Conservation (phyloP, 2,888 invertebrate species). For the Eupithecia abbreviata region DNA sequence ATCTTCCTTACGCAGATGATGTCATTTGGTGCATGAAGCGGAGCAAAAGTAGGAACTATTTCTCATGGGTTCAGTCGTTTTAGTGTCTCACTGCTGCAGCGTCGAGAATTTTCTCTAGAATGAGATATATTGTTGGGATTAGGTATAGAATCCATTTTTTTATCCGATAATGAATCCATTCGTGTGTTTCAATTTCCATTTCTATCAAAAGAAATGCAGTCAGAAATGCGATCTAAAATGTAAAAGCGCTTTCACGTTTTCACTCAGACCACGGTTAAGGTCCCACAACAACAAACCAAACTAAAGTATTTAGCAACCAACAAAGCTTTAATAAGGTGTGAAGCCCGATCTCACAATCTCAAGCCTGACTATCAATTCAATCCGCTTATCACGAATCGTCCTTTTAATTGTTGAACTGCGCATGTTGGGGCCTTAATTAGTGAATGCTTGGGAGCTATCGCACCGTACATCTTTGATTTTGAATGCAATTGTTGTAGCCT, state of each 20-base stretch:
- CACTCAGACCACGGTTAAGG: neutral
- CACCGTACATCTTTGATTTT: conserved; percentile 78
- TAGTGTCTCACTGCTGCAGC: neutral
- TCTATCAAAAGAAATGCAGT: neutral
- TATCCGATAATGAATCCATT: neutral
- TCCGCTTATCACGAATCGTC: conserved; percentile 77
- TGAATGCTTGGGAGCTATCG: conserved; percentile 76
- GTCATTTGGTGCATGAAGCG: conserved; percentile 26
- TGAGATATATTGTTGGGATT: neutral
- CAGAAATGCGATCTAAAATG: neutral
- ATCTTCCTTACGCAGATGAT: conserved; percentile 31
- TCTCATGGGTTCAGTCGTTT: conserved; percentile 13
- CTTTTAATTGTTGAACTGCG: conserved; percentile 78
- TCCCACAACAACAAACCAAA: neutral
- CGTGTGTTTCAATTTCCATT: neutral
- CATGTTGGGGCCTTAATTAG: conserved; percentile 81
- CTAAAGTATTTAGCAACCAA: conserved; percentile 15
- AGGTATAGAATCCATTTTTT: neutral
- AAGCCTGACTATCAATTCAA: conserved; percentile 67
- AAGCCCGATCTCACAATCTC: conserved; percentile 71
- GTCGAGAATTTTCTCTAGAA: neutral
- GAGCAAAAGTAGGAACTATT: conserved; percentile 21
- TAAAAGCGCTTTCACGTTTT: neutral
- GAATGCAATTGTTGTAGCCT: conserved; percentile 81
- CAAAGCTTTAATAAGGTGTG: conserved; percentile 73